Evolutionary conservation across 2,797 vertebrate genomes (phyloP).

Genomic region (Cichlasoma orientale): DNA sequence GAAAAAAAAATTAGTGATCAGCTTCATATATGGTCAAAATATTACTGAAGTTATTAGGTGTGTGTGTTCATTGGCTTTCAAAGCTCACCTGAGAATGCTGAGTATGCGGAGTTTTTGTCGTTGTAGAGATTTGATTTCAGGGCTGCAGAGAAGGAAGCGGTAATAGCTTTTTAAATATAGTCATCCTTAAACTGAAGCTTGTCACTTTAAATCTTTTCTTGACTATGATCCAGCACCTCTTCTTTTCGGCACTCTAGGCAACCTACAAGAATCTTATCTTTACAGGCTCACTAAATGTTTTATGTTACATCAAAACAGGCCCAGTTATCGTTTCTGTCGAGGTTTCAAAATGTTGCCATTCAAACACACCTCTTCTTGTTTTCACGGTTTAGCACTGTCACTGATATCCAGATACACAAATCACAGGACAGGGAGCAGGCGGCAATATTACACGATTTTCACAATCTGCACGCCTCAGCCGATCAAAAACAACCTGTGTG

Average conservation of each 20-base stretch:
- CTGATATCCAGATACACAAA: background rate
- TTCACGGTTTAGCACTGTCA: background rate
- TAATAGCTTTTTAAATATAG: background rate
- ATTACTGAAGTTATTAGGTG: background rate
- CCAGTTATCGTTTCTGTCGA: background rate
- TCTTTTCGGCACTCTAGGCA: background rate
- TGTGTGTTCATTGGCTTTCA: background rate
- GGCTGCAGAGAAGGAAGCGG: slow-evolving; percentile 37
- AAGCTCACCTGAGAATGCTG: slow-evolving; percentile 57
- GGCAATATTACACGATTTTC: background rate
- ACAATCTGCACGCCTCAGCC: background rate
- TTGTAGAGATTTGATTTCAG: slow-evolving; percentile 19
- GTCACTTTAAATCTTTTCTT: slow-evolving; percentile 21
- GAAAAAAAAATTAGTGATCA: slow-evolving; percentile 16
- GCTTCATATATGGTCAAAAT: background rate
- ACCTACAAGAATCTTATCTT: slow-evolving; percentile 45
- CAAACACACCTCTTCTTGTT: background rate
- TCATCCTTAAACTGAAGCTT: background rate
- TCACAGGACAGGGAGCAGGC: background rate
- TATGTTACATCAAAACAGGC: slow-evolving; percentile 5
- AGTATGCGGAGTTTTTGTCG: slow-evolving; percentile 12
- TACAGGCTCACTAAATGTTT: slow-evolving; percentile 42
- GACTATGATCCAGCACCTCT: background rate
- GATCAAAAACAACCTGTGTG: background rate
- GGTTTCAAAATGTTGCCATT: background rate